Percentiles rank a stretch among this genome's conserved stretches.
Evolutionary conservation across 2,888 invertebrate genomes (phyloP).

Genomic region (Willowsia nigromaculata): DNA sequence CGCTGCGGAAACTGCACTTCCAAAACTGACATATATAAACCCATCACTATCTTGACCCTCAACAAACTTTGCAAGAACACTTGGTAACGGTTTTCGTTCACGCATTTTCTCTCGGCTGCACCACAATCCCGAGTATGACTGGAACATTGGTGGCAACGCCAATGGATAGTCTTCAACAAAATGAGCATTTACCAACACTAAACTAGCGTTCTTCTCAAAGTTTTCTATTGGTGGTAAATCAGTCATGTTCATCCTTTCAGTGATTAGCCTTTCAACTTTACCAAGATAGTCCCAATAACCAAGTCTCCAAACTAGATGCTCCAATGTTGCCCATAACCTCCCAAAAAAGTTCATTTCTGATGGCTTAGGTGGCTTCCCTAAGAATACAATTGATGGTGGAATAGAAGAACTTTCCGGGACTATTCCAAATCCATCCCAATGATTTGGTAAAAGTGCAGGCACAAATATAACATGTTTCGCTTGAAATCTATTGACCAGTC

Average conservation of each 20-base stretch:
- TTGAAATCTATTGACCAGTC: constrained; percentile 39
- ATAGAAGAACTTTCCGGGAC: constrained; percentile 23
- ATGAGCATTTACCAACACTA: constrained; percentile 6
- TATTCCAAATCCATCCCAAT: constrained; percentile 9
- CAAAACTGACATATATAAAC: constrained; percentile 76
- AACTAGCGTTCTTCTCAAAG: constrained; percentile 23
- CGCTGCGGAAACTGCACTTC: constrained; percentile 52
- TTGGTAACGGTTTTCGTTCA: constrained; percentile 38
- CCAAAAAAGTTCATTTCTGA: background rate
- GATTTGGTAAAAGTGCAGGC: background rate
- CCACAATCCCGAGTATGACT: constrained; percentile 25
- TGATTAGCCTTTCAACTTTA: background rate
- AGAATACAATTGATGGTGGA: no score
- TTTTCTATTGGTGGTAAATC: constrained; percentile 17
- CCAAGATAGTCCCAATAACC: background rate
- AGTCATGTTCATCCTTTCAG: constrained; percentile 9
- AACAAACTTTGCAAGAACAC: constrained; percentile 9
- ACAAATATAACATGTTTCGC: constrained; percentile 37
- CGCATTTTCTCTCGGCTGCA: background rate
- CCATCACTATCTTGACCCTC: constrained; percentile 29
- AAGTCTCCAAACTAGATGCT: background rate
- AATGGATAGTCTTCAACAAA: constrained; percentile 47
- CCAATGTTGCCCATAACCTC: background rate
- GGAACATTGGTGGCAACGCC: constrained; percentile 19
- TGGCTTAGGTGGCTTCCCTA: background rate